These are phyloP conservation scores for Pollenia labialis DNA, from an alignment of 2,888 invertebrate genomes.

Conservation along the genomic window DNA sequence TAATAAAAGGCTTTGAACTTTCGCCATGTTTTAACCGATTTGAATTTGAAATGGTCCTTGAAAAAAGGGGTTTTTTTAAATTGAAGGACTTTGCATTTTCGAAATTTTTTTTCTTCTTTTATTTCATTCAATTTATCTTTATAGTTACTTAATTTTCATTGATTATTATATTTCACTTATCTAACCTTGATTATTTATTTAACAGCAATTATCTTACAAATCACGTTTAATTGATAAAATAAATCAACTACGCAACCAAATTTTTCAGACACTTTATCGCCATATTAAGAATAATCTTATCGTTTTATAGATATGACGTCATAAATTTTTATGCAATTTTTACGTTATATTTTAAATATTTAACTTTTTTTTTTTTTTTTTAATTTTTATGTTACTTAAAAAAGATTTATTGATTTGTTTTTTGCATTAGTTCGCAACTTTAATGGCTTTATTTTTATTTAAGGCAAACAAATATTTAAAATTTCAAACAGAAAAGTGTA, in stretches of 20 bases:
- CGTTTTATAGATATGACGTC: slow-evolving; percentile 12
- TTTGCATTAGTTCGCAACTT: slow-evolving; percentile 16
- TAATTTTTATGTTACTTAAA: too few species aligned
- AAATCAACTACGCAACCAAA: background rate
- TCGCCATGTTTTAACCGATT: too few species aligned
- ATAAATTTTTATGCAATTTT: slow-evolving; percentile 21
- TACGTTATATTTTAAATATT: slow-evolving; percentile 7
- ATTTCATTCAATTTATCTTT: background rate
- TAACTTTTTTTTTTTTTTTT: background rate
- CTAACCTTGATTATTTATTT: slow-evolving; percentile 21
- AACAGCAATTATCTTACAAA: slow-evolving; percentile 34
- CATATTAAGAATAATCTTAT: slow-evolving; percentile 32
- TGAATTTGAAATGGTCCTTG: too few species aligned
- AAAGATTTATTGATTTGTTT: background rate
- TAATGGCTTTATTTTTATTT: background rate
- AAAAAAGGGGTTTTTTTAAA: too few species aligned
- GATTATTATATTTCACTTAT: slow-evolving; percentile 25
- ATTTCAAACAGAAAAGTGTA: slow-evolving; percentile 1
- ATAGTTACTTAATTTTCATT: background rate
- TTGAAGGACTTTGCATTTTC: too few species aligned
- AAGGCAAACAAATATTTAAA: background rate
- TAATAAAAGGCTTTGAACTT: too few species aligned
- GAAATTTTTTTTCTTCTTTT: too few species aligned
- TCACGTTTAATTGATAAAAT: slow-evolving; percentile 49
- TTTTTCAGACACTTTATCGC: slow-evolving; percentile 2